These are phyloP conservation scores for Pristionchus entomophagus DNA, from an alignment of 2,888 invertebrate species.

Conservation along the genomic window DNA sequence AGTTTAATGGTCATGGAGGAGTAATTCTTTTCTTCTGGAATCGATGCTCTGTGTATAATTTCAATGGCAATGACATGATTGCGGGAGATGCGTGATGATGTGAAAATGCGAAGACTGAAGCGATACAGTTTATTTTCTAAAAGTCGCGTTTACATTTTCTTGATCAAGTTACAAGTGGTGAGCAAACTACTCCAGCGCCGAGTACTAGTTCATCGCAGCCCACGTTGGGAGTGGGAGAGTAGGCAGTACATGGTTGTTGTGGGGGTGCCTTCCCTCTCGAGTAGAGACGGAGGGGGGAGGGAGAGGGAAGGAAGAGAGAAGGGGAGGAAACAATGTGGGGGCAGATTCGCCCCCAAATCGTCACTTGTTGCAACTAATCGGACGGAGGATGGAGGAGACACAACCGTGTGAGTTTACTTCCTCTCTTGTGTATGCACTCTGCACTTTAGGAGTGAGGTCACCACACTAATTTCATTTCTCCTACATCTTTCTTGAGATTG, in stretches of 20 bases:
- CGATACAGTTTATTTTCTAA: no score
- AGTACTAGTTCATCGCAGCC: not conserved
- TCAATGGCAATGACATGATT: no score
- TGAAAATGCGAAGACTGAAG: no score
- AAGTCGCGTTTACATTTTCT: no score
- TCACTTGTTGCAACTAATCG: constrained; percentile 12
- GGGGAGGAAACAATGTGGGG: not conserved
- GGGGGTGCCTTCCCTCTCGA: not conserved
- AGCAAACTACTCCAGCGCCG: not conserved
- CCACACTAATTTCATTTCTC: not conserved
- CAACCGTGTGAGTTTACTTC: not conserved
- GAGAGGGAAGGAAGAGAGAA: not conserved
- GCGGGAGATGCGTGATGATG: no score
- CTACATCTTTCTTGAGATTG: not conserved
- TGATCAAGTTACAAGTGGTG: no score
- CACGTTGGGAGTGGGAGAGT: no score
- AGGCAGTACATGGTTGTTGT: not conserved
- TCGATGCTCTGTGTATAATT: no score
- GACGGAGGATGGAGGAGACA: not conserved
- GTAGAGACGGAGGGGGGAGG: not conserved
- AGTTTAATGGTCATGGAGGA: no score
- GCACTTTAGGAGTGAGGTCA: not conserved
- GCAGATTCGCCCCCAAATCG: not conserved
- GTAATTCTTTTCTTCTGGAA: no score
- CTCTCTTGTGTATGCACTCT: not conserved